Evolutionary conservation across 2,888 invertebrate genomes (phyloP), one percentile per base, ranked within the genome.

Genomic region (Leptinotarsa peninsularis): DNA sequence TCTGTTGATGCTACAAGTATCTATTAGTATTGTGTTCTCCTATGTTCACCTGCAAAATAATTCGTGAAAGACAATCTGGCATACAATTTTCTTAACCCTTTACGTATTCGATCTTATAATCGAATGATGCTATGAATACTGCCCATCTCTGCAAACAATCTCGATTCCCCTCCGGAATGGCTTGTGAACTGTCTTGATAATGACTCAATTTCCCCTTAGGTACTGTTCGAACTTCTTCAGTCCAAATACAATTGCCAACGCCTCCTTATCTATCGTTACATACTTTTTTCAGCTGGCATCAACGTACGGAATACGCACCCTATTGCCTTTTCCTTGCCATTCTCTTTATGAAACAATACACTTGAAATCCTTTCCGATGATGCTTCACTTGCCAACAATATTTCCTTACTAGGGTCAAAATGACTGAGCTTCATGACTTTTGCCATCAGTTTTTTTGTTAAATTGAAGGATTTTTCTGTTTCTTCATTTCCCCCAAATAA

Each of bases 141-240:
- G 56, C 17, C 21, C 56, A 56, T n/a, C 56, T 56, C n/a, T 23
- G 23, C n/a, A n/a, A 56, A 56, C 23, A 4, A 23, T 60, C 23
- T 23, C n/a, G 13, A 27, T 84, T 83, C 82, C 85, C 83, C 54
- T 80, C 78, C 10, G 84, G 84, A 15, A 68, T 68, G 84, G 83
- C 82, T 84, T 85, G 71, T 86, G 85, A 74, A 87, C 85, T 0
- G 83, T 82, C 17, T 74, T 71, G 4, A 87, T 18, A 17, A 21
- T 67, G 4, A 54, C n/a, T 54, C 27, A 4, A n/a, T 54, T n/a
- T 54, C 3, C n/a, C 18, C 50, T 50, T 13, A 50, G 15, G 13
- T 15, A 50, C 17, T 17, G 50, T 50, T 56, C 56, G n/a, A 60
- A 60, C 17, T 60, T 60, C 23, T 60, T 60, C 5, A 60, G 23